Percentiles rank a stretch among this genome's conserved stretches.
These are phyloP conservation scores for Drosophila atroscutellata DNA, from an alignment of 2,888 invertebrate genomes.

Conservation along the genomic window DNA sequence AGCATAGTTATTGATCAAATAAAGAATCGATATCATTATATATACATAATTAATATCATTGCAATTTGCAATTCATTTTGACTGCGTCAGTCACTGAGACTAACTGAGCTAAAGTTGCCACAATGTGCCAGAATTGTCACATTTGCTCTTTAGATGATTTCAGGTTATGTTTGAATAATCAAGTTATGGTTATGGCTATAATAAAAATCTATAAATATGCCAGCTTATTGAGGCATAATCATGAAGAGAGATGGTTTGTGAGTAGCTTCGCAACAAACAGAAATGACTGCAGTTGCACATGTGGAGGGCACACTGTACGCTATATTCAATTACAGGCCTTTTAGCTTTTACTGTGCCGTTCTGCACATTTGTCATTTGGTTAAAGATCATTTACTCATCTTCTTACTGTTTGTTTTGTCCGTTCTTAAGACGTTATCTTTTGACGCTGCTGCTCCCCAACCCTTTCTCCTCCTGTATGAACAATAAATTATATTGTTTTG, in stretches of 20 bases:
- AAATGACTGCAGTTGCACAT: not conserved
- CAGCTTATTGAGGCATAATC: not conserved
- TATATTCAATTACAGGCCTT: constrained; percentile 36
- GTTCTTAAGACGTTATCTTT: constrained; percentile 20
- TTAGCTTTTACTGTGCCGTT: constrained; percentile 39
- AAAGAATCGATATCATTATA: not conserved
- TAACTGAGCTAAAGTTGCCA: not conserved
- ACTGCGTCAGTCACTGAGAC: not conserved
- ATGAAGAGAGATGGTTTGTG: not conserved
- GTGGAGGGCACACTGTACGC: constrained; percentile 15
- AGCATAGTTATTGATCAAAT: not conserved
- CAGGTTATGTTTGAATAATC: not conserved
- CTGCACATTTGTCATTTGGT: constrained; percentile 43
- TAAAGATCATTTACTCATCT: constrained; percentile 46
- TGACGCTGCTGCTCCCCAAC: constrained; percentile 3
- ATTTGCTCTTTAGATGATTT: not conserved
- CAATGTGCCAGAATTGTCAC: not conserved
- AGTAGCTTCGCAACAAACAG: not conserved
- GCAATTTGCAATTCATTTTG: not conserved
- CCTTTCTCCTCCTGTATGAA: constrained; percentile 44
- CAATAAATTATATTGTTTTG: constrained; percentile 73
- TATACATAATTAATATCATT: not conserved
- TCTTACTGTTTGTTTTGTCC: constrained; percentile 20
- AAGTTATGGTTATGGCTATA: not conserved
- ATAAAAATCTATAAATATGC: not conserved